Conservation (phyloP, 2,113 vertebrate genomes). For the Microcebus lehilahytsara region DNA sequence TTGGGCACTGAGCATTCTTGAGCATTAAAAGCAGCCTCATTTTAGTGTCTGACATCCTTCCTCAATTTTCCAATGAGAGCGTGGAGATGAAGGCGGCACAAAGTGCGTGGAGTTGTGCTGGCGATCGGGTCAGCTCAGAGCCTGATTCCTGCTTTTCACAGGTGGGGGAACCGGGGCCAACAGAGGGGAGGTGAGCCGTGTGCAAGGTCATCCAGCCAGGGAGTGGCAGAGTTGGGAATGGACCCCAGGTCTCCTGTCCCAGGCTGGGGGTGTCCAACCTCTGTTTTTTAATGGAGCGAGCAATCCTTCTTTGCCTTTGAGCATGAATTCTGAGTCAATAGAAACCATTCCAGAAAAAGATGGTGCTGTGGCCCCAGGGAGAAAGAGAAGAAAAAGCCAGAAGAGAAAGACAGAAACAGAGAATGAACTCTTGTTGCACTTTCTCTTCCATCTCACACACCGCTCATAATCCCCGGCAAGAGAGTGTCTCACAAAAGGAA, state of each 20-base stretch:
- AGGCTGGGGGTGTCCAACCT: neutral
- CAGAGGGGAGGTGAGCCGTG: too few species aligned
- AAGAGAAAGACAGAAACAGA: neutral
- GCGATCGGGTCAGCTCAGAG: accelerated
- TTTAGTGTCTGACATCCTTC: neutral
- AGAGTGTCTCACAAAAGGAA: neutral
- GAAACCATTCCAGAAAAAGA: neutral
- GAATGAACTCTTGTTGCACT: neutral
- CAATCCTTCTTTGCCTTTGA: neutral
- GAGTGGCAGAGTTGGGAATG: neutral
- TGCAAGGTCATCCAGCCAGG: neutral
- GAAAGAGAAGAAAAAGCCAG: neutral
- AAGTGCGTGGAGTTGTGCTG: neutral
- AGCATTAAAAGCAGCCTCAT: neutral
- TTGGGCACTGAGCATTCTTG: neutral
- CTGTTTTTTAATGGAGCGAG: neutral
- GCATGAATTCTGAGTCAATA: neutral
- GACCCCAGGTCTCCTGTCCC: neutral
- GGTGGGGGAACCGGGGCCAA: too few species aligned
- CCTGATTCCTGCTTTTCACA: neutral
- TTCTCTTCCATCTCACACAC: neutral
- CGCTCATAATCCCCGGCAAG: neutral
- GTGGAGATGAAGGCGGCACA: accelerated
- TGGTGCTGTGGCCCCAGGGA: neutral
- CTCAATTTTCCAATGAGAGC: neutral